These are phyloP conservation scores for Puma concolor DNA, from an alignment of 2,113 vertebrate genomes.

Conservation along the genomic window DNA sequence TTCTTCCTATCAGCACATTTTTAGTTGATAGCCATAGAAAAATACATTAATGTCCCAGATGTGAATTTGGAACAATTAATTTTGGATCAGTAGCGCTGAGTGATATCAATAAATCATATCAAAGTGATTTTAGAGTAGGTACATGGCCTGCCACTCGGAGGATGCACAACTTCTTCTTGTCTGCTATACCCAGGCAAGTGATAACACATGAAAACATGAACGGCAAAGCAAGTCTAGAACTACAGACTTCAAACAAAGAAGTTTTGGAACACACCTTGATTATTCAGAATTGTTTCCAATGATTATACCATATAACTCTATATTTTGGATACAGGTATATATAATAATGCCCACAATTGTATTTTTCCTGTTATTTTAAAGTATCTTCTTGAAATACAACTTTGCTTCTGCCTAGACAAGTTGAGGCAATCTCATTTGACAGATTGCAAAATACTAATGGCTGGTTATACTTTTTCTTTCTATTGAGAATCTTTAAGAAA, in stretches of 20 bases:
- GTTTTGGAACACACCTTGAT: conserved; percentile 71
- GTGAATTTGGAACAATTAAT: conserved; percentile 6
- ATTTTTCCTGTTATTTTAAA: conserved; percentile 74
- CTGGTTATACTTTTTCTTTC: conserved; percentile 60
- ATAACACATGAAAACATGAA: conserved; percentile 55
- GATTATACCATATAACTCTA: conserved; percentile 43
- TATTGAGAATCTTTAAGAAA: conserved; percentile 64
- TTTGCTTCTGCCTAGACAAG: conserved; percentile 78
- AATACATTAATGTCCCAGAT: not conserved
- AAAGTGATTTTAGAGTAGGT: not conserved
- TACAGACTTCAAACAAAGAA: conserved; percentile 75
- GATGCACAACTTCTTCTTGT: not conserved
- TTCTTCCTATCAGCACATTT: not conserved
- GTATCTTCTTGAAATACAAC: conserved; percentile 64
- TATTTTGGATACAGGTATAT: conserved; percentile 76
- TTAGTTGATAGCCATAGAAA: not conserved
- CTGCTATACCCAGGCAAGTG: conserved; percentile 34
- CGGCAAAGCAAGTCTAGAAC: conserved; percentile 35
- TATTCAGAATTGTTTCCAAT: conserved; percentile 76
- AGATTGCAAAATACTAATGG: conserved; percentile 57
- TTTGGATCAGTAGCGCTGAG: not conserved
- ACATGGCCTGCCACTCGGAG: not conserved
- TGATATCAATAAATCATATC: not conserved
- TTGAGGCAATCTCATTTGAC: conserved; percentile 68
- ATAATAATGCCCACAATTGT: conserved; percentile 32